Conservation (phyloP, 2,113 vertebrate species). For the Scomber japonicus region DNA sequence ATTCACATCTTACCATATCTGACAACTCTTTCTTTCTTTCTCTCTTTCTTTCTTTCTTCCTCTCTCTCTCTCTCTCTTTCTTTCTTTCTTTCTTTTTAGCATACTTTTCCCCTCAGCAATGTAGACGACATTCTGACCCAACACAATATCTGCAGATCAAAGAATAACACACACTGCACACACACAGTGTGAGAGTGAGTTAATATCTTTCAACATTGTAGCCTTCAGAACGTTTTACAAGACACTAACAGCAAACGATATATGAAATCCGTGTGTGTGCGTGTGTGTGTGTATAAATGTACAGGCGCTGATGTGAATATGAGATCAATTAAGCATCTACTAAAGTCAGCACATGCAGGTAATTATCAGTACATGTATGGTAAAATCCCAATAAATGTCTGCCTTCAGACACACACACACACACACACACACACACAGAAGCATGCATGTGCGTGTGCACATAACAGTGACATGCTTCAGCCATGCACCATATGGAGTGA, state of each 20-base stretch:
- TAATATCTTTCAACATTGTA: constrained; percentile 6
- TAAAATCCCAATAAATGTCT: constrained; percentile 11
- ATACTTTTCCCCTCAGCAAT: background rate
- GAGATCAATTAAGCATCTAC: background rate
- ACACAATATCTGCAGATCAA: constrained; percentile 33
- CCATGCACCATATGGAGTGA: constrained; percentile 57
- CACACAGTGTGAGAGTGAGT: background rate
- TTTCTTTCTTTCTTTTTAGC: constrained; percentile 4
- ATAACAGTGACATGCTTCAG: constrained; percentile 45
- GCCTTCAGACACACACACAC: background rate
- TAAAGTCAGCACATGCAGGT: constrained; percentile 3
- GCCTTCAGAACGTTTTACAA: constrained; percentile 43
- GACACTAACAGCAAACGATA: background rate
- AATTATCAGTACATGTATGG: background rate
- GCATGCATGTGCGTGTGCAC: constrained; percentile 2
- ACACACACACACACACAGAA: background rate
- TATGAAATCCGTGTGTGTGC: background rate
- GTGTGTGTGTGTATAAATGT: background rate
- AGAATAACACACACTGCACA: constrained; percentile 4
- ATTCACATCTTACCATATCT: constrained; percentile 19
- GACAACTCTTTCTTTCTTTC: constrained; percentile 23
- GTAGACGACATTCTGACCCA: constrained; percentile 16
- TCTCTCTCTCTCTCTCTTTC: background rate
- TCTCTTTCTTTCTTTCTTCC: constrained; percentile 10
- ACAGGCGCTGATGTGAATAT: background rate